These are phyloP conservation scores for Hyles euphorbiae DNA, from an alignment of 1,140 invertebrate species.

Conservation along the genomic window DNA sequence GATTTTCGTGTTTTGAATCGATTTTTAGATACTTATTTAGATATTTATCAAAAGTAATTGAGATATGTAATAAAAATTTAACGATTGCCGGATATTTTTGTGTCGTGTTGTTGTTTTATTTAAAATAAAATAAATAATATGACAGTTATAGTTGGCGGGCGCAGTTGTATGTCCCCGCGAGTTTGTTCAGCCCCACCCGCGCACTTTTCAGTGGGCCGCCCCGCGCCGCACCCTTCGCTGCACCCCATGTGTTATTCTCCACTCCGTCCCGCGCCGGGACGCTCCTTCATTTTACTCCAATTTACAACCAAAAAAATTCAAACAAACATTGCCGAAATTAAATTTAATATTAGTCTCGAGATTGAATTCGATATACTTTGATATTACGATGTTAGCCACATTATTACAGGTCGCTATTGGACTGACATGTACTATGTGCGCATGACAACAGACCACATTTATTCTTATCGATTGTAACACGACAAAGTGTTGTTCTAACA, in stretches of 20 bases:
- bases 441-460: background rate
- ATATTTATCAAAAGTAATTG: no score
- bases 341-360: constrained; percentile 25
- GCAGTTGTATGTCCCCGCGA: constrained; percentile 67
- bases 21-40: no score
- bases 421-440: background rate
- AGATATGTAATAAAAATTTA: no score
- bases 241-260: constrained; percentile 75
- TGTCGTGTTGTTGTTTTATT: no score
- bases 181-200: constrained; percentile 73
- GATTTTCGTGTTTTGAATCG: no score
- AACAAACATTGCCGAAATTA: constrained; percentile 61
- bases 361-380: constrained; percentile 9
- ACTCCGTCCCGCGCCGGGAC: constrained; percentile 67
- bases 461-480: no score
- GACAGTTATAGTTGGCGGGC: constrained; percentile 2
- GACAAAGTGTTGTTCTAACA: no score
- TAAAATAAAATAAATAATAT: no score
- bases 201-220: constrained; percentile 72
- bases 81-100: no score
- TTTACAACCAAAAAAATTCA: constrained; percentile 73
- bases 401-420: background rate
- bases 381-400: background rate
- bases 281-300: constrained; percentile 73
- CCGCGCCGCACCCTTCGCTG: constrained; percentile 71